phyloP scores from a whole-genome alignment of 2,888 invertebrate genomes.

The Leptopilina syphax region DNA sequence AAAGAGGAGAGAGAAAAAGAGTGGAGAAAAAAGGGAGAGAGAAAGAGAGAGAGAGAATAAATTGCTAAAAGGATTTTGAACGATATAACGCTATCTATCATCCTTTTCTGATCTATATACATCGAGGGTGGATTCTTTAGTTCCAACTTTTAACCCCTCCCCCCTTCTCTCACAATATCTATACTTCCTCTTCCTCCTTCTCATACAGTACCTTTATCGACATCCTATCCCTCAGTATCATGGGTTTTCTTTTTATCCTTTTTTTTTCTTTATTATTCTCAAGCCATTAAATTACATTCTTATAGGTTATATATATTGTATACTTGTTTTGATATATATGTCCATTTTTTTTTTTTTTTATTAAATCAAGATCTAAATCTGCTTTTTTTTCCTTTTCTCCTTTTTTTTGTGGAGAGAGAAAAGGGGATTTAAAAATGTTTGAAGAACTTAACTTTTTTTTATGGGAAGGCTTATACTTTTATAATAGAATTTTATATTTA shows the following conservation, averaged over 20 bases:
- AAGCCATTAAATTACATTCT: conserved; percentile 24
- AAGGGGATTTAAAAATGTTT: conserved; percentile 14
- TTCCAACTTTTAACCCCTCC: conserved; percentile 59
- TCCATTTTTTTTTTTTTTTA: background rate
- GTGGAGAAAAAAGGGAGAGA: background rate
- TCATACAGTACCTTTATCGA: background rate
- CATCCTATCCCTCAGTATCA: conserved; percentile 17
- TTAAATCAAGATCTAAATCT: conserved; percentile 26
- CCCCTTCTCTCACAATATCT: conserved; percentile 25
- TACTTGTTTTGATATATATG: conserved; percentile 22
- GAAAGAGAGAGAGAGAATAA: conserved; percentile 61
- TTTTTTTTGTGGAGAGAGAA: no score
- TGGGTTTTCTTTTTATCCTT: background rate
- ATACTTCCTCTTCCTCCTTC: background rate
- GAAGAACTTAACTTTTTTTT: background rate
- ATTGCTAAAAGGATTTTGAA: conserved; percentile 71
- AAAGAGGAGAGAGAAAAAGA: background rate
- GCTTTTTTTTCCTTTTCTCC: background rate
- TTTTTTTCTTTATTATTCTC: conserved; percentile 35
- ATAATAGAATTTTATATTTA: background rate
- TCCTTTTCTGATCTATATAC: conserved; percentile 57
- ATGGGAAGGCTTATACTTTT: background rate
- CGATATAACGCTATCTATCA: conserved; percentile 68
- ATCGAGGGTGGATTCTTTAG: conserved; percentile 62
- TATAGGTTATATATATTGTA: conserved; percentile 10